These are phyloP conservation scores for Brachymystax lenok DNA, from an alignment of 2,797 vertebrate genomes.

Conservation along the genomic window DNA sequence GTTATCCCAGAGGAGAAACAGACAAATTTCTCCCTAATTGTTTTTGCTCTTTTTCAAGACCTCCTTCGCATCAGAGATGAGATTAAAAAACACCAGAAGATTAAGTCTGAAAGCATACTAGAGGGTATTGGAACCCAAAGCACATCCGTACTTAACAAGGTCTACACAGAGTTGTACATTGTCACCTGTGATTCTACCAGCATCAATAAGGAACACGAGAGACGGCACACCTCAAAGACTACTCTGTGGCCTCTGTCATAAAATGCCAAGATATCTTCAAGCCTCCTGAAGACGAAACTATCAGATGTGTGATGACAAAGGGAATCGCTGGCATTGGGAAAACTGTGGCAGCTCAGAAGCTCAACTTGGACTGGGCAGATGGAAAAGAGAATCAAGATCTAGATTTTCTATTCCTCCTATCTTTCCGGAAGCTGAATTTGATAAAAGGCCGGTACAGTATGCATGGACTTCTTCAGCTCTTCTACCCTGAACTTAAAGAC, in stretches of 20 bases:
- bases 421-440: slow-evolving; percentile 29
- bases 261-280: slow-evolving; percentile 21
- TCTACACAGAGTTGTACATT: slow-evolving; percentile 28
- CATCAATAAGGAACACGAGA: slow-evolving; percentile 28
- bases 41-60: neutral
- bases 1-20: neutral
- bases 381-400: slow-evolving; percentile 9
- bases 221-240: neutral
- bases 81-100: neutral
- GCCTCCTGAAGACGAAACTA: neutral
- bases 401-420: slow-evolving; percentile 22
- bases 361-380: slow-evolving; percentile 28
- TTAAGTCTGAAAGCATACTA: neutral
- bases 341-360: slow-evolving; percentile 19
- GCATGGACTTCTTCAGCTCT: slow-evolving; percentile 15
- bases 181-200: slow-evolving; percentile 2
- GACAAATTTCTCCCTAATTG: neutral
- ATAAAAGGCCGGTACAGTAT: slow-evolving; percentile 12
- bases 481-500: slow-evolving; percentile 3
- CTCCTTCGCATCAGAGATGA: neutral
- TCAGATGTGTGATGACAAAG: slow-evolving; percentile 28
- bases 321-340: slow-evolving; percentile 39
- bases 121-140: slow-evolving; percentile 4
- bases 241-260: neutral
- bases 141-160: neutral